These are phyloP conservation scores for Hemaris fuciformis DNA, from an alignment of 2,888 invertebrate species.

Conservation along the genomic window DNA sequence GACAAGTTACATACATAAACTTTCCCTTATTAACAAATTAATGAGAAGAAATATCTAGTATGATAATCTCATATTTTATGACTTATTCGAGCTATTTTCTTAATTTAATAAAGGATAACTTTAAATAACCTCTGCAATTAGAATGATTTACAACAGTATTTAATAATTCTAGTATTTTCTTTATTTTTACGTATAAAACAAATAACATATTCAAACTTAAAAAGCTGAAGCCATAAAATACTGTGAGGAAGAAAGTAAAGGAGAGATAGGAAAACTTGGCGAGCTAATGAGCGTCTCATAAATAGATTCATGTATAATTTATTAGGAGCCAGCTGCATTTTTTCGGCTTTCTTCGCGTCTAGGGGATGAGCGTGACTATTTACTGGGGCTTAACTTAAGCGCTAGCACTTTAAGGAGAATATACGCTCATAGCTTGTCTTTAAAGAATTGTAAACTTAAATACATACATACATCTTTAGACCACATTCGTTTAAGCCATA, in stretches of 20 bases:
- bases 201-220: background rate
- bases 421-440: constrained; percentile 6
- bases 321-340: constrained; percentile 62
- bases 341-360: constrained; percentile 58
- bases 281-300: constrained; percentile 64
- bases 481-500: background rate
- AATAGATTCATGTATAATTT: constrained; percentile 72
- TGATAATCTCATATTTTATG: no score
- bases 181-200: no score
- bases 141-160: no score
- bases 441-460: constrained; percentile 1
- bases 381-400: constrained; percentile 56
- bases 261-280: constrained; percentile 46
- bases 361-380: constrained; percentile 44
- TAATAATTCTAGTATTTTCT: no score
- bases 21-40: no score
- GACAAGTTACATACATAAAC: no score
- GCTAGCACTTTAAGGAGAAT: constrained; percentile 44
- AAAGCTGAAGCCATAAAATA: background rate
- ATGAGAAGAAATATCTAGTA: no score
- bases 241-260: constrained; percentile 35
- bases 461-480: background rate
- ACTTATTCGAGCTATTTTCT: no score
- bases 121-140: no score
- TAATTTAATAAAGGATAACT: no score